Base-by-base conservation (phyloP, 1,140 invertebrate species). In the Maconellicoccus hirsutus region DNA sequence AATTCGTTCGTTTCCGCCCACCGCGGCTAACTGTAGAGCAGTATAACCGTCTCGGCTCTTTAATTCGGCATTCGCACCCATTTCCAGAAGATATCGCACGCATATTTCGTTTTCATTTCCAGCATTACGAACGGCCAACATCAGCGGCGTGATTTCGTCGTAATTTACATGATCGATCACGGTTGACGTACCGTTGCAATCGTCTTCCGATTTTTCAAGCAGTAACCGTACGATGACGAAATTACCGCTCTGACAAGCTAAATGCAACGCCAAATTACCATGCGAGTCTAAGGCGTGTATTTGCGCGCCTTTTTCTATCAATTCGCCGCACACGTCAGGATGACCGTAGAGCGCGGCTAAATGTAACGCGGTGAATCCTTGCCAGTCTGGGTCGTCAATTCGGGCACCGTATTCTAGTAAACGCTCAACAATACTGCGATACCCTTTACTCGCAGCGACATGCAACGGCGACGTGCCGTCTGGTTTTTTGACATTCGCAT, bases 321-420 rank as follows among this genome's bases (percentile, higher is more conserved):
- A 80, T 38, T 94, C 81, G 69, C 88, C 84, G 59, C 96, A 92
- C 39, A 94, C 91, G 70, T 87, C 84, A 23, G 87, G 85, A 75
- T 96, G 91, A 10, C 94, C 94, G 78, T 96, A 91, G 94, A 94
- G 97, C 69, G 92, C 90, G 16, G 94, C 94, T 19, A 92, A 94
- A 81, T 96, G 94, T 71, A 97, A 79, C 6, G 94, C 90, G 19
- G 61, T 23, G 22, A 23, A 66, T 3, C 61, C 61, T 26, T 66
- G 61, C 61, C 61, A 66, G 16, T 66, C 61, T 25, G 22, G 61
- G 4, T 66, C 10, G 21, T 66, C 19, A 6, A 66, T 23, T 2
- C 3, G 3, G 4, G 19, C 25, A 2, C 10, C 10, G 19, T 66
- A 66, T 10, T 23, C 3, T 10, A 66, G 22, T 25, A 66, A 26